Evolutionary conservation across 2,888 invertebrate species (phyloP).

Genomic region (Tiliacea aurago): DNA sequence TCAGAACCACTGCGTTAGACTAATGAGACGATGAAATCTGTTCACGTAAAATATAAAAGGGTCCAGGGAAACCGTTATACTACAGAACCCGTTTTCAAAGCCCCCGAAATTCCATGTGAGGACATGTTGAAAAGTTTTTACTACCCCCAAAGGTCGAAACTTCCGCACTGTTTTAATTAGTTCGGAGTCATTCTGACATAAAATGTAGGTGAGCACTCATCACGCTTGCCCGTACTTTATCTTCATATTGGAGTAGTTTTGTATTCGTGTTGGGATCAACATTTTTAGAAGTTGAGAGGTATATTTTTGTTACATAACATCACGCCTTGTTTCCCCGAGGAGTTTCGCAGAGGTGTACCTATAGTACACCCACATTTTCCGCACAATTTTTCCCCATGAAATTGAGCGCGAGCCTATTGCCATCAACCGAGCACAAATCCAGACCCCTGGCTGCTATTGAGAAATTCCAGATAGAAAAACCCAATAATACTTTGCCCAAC

Average conservation of each 20-base stretch:
- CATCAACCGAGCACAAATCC: background rate
- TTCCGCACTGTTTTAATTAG: constrained; percentile 81
- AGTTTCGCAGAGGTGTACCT: background rate
- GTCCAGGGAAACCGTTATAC: constrained; percentile 40
- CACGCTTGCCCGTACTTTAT: constrained; percentile 59
- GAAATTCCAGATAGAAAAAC: background rate
- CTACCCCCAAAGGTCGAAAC: constrained; percentile 73
- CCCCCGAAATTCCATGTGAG: constrained; percentile 59
- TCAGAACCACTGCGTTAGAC: too few species aligned
- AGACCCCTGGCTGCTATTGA: background rate
- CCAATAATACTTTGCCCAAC: background rate
- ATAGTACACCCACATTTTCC: background rate
- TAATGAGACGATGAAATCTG: constrained; percentile 50
- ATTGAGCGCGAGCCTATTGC: background rate
- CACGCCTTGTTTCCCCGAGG: background rate
- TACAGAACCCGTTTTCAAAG: constrained; percentile 44
- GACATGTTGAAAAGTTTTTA: constrained; percentile 76
- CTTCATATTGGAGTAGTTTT: constrained; percentile 49
- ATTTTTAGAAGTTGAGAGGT: constrained; percentile 30
- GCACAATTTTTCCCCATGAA: background rate
- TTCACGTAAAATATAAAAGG: constrained; percentile 61
- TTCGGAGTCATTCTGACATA: constrained; percentile 73
- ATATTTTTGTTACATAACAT: constrained; percentile 2
- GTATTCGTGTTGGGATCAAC: constrained; percentile 32
- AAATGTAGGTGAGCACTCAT: constrained; percentile 69